These are phyloP conservation scores for Zophobas atratus DNA, from an alignment of 1,140 invertebrate genomes.

Conservation along the genomic window DNA sequence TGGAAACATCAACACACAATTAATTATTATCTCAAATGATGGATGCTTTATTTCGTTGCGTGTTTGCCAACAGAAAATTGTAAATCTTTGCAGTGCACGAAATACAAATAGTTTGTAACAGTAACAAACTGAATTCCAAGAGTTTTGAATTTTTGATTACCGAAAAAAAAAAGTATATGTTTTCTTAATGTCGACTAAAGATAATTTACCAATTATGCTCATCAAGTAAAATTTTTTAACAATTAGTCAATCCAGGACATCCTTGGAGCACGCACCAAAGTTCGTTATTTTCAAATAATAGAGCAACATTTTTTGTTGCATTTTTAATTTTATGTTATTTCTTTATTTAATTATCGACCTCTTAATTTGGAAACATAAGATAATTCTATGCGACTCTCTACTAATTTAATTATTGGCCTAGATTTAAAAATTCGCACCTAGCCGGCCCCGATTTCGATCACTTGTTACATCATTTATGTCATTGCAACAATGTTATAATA, in stretches of 20 bases:
- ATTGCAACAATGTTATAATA: constrained; percentile 29
- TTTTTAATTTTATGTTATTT: not conserved
- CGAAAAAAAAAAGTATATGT: too few relatives aligned
- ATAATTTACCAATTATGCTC: too few relatives aligned
- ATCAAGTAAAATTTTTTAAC: too few relatives aligned
- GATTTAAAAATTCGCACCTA: constrained; percentile 20
- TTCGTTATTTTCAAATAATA: too few relatives aligned
- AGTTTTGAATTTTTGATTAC: too few relatives aligned
- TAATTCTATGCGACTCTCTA: not conserved
- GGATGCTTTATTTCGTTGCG: constrained; percentile 10
- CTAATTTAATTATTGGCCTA: constrained; percentile 2
- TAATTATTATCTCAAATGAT: constrained; percentile 20
- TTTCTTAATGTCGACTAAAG: too few relatives aligned
- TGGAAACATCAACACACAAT: not conserved
- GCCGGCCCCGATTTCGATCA: constrained; percentile 7
- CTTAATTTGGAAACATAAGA: too few relatives aligned
- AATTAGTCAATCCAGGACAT: too few relatives aligned
- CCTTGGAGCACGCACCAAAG: too few relatives aligned
- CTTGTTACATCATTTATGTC: constrained; percentile 37
- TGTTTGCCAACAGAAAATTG: constrained; percentile 10
- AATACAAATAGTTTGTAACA: constrained; percentile 8
- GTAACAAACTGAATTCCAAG: too few relatives aligned
- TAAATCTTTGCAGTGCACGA: constrained; percentile 1
- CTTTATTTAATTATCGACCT: not conserved
- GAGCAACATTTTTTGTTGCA: too few relatives aligned